Conservation (phyloP, 2,888 invertebrate genomes). For the Thereva nobilitata region DNA sequence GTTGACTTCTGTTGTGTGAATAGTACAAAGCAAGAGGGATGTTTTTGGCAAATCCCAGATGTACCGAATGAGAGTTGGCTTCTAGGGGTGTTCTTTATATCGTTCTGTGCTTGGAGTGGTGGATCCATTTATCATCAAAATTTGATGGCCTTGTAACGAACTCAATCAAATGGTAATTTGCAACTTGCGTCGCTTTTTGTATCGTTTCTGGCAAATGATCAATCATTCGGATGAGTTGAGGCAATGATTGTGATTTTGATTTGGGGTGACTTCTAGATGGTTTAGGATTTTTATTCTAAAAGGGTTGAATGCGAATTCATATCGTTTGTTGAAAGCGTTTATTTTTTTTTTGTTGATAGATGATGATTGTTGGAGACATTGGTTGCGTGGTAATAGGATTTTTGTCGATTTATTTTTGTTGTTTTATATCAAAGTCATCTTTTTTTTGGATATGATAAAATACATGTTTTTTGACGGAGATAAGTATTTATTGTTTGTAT, state of each 20-base stretch:
- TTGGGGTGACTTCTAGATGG: conserved; percentile 8
- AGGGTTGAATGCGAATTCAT: conserved; percentile 28
- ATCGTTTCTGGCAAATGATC: conserved; percentile 21
- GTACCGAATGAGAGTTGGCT: conserved; percentile 37
- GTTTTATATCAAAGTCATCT: too few relatives aligned
- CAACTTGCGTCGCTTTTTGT: conserved; percentile 38
- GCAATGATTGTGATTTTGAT: conserved; percentile 5
- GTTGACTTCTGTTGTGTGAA: conserved; percentile 26
- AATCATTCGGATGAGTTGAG: conserved; percentile 30
- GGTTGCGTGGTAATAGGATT: too few relatives aligned
- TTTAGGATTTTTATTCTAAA: conserved; percentile 9
- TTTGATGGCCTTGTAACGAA: conserved; percentile 46
- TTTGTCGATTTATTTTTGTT: too few relatives aligned
- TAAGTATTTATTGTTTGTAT: too few relatives aligned
- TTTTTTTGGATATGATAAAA: too few relatives aligned
- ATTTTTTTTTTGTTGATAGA: neutral
- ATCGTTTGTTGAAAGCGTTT: conserved; percentile 7
- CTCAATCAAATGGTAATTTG: conserved; percentile 48
- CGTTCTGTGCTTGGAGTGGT: conserved; percentile 23
- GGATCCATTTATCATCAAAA: conserved; percentile 46
- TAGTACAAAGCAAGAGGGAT: conserved; percentile 21
- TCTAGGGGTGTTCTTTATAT: conserved; percentile 35
- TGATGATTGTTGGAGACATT: neutral
- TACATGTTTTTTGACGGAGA: too few relatives aligned
- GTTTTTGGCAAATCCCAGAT: conserved; percentile 11